Evolutionary conservation across 2,888 invertebrate genomes (phyloP).

Genomic region (Hirtodrosophila duncani): DNA sequence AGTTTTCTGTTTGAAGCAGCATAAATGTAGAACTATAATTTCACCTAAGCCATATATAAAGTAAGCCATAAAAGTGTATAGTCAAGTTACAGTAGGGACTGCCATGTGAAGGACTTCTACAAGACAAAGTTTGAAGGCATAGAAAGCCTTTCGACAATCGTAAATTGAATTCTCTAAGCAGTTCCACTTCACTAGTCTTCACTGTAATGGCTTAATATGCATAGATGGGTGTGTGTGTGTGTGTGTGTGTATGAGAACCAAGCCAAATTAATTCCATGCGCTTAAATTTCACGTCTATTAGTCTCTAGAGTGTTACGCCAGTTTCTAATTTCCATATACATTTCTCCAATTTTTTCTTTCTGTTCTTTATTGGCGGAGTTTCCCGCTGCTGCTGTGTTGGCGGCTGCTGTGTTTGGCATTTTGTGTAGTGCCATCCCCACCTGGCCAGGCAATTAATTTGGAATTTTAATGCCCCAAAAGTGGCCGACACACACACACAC

Average conservation of each 20-base stretch:
- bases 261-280: constrained; percentile 68
- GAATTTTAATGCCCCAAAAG: constrained; percentile 70
- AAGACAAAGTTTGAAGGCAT: too few relatives aligned
- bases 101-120: too few relatives aligned
- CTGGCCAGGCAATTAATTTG: constrained; percentile 62
- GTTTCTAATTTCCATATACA: constrained; percentile 64
- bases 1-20: constrained; percentile 46
- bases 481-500: constrained; percentile 34
- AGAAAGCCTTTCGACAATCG: too few relatives aligned
- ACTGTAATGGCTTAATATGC: constrained; percentile 50
- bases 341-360: constrained; percentile 10
- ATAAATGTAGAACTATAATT: too few relatives aligned
- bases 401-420: constrained; percentile 42
- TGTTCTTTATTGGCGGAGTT: neutral
- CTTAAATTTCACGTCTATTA: constrained; percentile 73
- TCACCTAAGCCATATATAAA: too few relatives aligned
- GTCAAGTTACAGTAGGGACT: too few relatives aligned
- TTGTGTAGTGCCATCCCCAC: constrained; percentile 11
- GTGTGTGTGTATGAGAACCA: constrained; percentile 1
- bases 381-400: constrained; percentile 12
- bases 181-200: too few relatives aligned
- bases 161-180: too few relatives aligned
- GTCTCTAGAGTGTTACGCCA: constrained; percentile 55
- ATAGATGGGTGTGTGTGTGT: constrained; percentile 6
- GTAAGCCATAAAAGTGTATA: too few relatives aligned